These are phyloP conservation scores for Folsomia manolachei DNA, from an alignment of 2,888 invertebrate species.

Conservation along the genomic window DNA sequence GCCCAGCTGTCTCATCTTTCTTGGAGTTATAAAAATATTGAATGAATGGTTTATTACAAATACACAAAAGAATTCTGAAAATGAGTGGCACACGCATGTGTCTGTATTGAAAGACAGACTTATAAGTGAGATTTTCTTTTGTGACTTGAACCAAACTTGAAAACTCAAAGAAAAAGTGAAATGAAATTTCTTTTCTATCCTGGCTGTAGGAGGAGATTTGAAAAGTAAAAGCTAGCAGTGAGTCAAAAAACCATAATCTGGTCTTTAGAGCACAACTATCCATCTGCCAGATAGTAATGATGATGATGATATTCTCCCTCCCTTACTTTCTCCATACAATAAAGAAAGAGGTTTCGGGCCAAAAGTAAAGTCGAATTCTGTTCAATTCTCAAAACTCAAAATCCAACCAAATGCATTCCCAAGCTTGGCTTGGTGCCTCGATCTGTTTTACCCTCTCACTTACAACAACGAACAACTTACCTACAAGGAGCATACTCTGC, in stretches of 20 bases:
- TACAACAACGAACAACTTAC: too few relatives aligned
- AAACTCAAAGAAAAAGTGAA: not conserved
- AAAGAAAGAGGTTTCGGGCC: not conserved
- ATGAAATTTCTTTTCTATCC: not conserved
- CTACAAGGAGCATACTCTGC: too few relatives aligned
- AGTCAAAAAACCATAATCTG: not conserved
- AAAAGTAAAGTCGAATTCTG: not conserved
- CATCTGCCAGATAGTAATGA: constrained; percentile 4
- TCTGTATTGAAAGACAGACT: too few relatives aligned
- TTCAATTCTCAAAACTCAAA: not conserved
- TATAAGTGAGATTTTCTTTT: not conserved
- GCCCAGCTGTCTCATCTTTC: not conserved
- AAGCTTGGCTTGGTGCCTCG: not conserved
- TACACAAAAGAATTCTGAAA: not conserved
- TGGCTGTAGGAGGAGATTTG: not conserved
- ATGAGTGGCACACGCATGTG: too few relatives aligned
- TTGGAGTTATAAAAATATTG: too few relatives aligned
- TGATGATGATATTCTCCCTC: not conserved
- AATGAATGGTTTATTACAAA: not conserved
- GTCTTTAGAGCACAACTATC: not conserved
- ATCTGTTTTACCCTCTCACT: too few relatives aligned
- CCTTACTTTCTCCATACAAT: not conserved
- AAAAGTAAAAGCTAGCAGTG: not conserved
- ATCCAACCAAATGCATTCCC: too few relatives aligned
- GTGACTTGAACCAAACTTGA: not conserved